These are phyloP conservation scores for Leptopilina myrica DNA, from an alignment of 2,888 invertebrate species.

Conservation along the genomic window DNA sequence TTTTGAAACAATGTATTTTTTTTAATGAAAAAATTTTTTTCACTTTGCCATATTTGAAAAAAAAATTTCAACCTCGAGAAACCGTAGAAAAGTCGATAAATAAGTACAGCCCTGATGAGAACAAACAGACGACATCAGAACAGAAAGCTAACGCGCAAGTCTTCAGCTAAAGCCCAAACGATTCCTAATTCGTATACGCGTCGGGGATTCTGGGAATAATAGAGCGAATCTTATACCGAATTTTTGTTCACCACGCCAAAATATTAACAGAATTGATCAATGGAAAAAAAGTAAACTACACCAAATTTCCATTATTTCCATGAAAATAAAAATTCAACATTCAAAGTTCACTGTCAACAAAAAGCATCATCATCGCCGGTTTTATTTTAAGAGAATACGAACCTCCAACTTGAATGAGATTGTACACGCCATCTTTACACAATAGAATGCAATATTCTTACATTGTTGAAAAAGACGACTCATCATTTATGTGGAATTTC, in stretches of 20 bases:
- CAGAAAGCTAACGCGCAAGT: constrained; percentile 31
- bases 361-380: too few species aligned
- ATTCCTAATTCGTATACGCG: constrained; percentile 33
- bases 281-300: too few species aligned
- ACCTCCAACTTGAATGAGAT: background rate
- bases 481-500: constrained; percentile 19
- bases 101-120: constrained; percentile 18
- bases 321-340: too few species aligned
- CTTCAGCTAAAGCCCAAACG: constrained; percentile 32
- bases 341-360: too few species aligned
- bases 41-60: too few species aligned
- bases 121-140: background rate
- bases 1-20: too few species aligned
- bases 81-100: background rate
- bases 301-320: too few species aligned
- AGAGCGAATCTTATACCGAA: background rate
- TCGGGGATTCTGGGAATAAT: constrained; percentile 27
- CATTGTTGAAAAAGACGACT: constrained; percentile 7
- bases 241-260: too few species aligned
- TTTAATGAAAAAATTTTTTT: too few species aligned
- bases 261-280: too few species aligned
- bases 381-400: background rate
- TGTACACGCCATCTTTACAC: constrained; percentile 29
- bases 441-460: constrained; percentile 10
- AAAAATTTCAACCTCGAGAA: background rate